phyloP scores from a whole-genome alignment of 1,140 invertebrate species.

The Saccostrea glomerata region DNA sequence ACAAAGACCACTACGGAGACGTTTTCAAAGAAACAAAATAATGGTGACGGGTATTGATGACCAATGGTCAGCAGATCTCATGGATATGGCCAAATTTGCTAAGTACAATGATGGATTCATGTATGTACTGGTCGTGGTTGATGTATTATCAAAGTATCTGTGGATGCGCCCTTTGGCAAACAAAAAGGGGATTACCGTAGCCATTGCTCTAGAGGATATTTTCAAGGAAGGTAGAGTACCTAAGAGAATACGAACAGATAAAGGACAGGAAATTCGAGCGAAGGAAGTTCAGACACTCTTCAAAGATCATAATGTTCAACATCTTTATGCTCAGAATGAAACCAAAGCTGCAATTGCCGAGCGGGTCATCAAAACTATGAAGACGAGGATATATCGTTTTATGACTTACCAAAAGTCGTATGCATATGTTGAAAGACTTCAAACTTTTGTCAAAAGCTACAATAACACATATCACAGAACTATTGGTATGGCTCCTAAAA shows the following conservation, averaged over 20 bases:
- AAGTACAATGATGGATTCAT: slow-evolving; percentile 25
- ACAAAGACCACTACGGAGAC: slow-evolving; percentile 18
- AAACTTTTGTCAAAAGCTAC: slow-evolving; percentile 36
- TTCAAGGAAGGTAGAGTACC: slow-evolving; percentile 13
- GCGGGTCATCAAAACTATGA: slow-evolving; percentile 3
- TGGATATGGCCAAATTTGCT: slow-evolving; percentile 52
- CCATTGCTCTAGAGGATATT: slow-evolving; percentile 21
- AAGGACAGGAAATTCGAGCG: slow-evolving; percentile 43
- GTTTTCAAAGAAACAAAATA: slow-evolving; percentile 39
- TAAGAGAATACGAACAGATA: slow-evolving; percentile 30
- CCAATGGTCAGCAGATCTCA: slow-evolving; percentile 43
- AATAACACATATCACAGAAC: slow-evolving; percentile 45
- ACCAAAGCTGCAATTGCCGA: slow-evolving; percentile 16
- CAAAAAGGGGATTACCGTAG: slow-evolving; percentile 33
- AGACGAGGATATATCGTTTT: too few species aligned
- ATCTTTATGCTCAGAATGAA: slow-evolving; percentile 45
- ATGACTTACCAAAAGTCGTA: too few species aligned
- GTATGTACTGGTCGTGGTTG: slow-evolving; percentile 38
- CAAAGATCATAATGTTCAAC: slow-evolving; percentile 1
- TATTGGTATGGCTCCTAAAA: slow-evolving; percentile 26
- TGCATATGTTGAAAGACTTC: slow-evolving; percentile 36
- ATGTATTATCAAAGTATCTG: slow-evolving; percentile 48
- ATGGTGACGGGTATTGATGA: slow-evolving; percentile 49
- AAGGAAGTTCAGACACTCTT: slow-evolving; percentile 5
- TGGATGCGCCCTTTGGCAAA: slow-evolving; percentile 40